A percentile compares a stretch with the other conserved stretches of the same genome.
phyloP scores from a whole-genome alignment of 2,888 invertebrate genomes.

The Eurytoma adleriae region DNA sequence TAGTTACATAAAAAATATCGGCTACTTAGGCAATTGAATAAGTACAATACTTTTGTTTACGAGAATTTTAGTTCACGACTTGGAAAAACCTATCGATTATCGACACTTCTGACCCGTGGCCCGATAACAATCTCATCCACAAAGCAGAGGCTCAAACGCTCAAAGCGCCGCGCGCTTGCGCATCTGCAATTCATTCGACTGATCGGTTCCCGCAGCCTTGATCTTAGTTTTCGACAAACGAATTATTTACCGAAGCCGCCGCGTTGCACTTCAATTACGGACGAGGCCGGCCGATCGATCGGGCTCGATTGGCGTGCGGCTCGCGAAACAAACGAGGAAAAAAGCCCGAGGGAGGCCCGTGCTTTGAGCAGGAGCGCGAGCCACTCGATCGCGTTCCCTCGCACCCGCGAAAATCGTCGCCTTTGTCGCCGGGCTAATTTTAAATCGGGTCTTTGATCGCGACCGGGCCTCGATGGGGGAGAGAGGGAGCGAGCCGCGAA shows the following conservation, averaged over 20 bases:
- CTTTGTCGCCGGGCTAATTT: slow-evolving; percentile 1
- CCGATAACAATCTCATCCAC: background rate
- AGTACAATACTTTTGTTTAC: no score
- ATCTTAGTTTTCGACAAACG: slow-evolving; percentile 23
- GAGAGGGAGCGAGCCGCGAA: no score
- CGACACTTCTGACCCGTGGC: background rate
- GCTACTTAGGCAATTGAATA: no score
- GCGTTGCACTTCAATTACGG: slow-evolving; percentile 34
- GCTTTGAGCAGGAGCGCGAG: no score
- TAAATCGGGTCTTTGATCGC: slow-evolving; percentile 40
- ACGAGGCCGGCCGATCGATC: background rate
- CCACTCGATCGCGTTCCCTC: no score
- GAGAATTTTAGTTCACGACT: no score
- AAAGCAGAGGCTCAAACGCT: background rate
- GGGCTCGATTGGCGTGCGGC: background rate
- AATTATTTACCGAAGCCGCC: slow-evolving; percentile 2
- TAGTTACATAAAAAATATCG: no score
- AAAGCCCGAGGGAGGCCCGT: slow-evolving; percentile 16
- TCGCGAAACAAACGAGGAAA: slow-evolving; percentile 31
- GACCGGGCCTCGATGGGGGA: slow-evolving; percentile 28
- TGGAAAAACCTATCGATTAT: background rate
- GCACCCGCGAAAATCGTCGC: background rate
- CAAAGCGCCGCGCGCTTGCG: background rate
- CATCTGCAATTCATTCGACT: background rate
- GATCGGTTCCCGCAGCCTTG: background rate